These are phyloP conservation scores for Streblospio benedicti DNA, from an alignment of 1,140 invertebrate genomes.

Conservation along the genomic window DNA sequence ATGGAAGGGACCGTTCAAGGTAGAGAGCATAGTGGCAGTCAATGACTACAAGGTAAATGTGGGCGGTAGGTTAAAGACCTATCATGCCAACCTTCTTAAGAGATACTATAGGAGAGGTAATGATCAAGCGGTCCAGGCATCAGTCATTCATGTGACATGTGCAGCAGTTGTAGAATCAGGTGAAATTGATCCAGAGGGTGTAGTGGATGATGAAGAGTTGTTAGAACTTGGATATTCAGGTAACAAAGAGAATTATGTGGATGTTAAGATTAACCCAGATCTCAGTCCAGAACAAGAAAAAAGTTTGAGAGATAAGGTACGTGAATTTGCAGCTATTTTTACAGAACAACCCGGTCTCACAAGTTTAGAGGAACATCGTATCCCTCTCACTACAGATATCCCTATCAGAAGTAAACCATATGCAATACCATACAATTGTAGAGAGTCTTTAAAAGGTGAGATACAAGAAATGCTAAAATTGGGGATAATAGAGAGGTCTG, in stretches of 20 bases:
- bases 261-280: too few relatives aligned
- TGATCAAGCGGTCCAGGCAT: not conserved
- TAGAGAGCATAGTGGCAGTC: not conserved
- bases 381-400: not conserved
- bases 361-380: not conserved
- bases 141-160: not conserved
- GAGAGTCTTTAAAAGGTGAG: not conserved
- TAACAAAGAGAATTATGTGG: too few relatives aligned
- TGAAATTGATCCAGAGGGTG: not conserved
- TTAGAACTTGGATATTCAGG: not conserved
- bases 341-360: not conserved
- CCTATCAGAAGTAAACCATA: not conserved
- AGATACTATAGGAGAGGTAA: not conserved
- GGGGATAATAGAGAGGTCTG: constrained; percentile 15
- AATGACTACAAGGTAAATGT: not conserved
- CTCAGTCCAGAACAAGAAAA: not conserved
- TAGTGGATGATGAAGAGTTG: not conserved
- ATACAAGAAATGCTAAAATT: constrained; percentile 12
- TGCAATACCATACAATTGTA: not conserved
- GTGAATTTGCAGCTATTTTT: not conserved
- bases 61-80: not conserved
- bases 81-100: not conserved
- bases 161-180: not conserved
- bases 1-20: not conserved
- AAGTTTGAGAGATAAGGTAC: not conserved